Conservation (phyloP, 2,888 invertebrate genomes). For the Acleris emargana region DNA sequence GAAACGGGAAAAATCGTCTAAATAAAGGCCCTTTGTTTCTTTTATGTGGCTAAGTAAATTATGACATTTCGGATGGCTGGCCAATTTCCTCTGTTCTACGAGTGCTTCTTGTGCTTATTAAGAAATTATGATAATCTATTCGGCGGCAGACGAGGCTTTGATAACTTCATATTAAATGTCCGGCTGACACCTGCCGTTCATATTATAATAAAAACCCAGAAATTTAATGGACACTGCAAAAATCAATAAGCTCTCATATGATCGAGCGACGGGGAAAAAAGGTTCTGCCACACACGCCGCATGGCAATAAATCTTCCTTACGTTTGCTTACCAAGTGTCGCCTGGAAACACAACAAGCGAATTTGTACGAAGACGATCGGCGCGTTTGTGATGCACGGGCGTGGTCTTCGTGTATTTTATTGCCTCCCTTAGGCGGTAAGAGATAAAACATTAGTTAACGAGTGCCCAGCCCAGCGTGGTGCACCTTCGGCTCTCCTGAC, state of each 20-base stretch:
- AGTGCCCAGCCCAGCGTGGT: slow-evolving; percentile 60
- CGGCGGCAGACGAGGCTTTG: slow-evolving; percentile 6
- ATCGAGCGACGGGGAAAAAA: slow-evolving; percentile 52
- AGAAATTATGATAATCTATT: slow-evolving; percentile 22
- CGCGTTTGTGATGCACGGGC: slow-evolving; percentile 63
- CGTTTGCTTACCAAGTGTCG: slow-evolving; percentile 76
- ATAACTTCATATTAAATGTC: slow-evolving; percentile 14
- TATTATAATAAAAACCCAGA: slow-evolving; percentile 23
- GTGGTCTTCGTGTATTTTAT: slow-evolving; percentile 68
- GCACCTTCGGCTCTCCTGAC: slow-evolving; percentile 54
- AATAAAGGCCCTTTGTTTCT: slow-evolving; percentile 20
- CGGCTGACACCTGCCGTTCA: slow-evolving; percentile 25
- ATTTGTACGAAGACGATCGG: slow-evolving; percentile 60
- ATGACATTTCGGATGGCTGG: slow-evolving; percentile 5
- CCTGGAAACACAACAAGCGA: slow-evolving; percentile 67
- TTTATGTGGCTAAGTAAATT: slow-evolving; percentile 18
- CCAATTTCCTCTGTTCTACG: slow-evolving; percentile 1
- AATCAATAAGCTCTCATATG: slow-evolving; percentile 49
- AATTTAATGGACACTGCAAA: slow-evolving; percentile 36
- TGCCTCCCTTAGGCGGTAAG: slow-evolving; percentile 63
- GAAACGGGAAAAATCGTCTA: slow-evolving; percentile 20
- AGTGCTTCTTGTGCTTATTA: slow-evolving; percentile 3
- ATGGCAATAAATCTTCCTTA: slow-evolving; percentile 72
- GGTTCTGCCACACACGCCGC: slow-evolving; percentile 66
- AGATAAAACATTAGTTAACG: slow-evolving; percentile 52